A percentile compares a stretch with the other conserved stretches of the same genome.
Conservation (phyloP, 2,888 invertebrate species). For the Latheticus oryzae region DNA sequence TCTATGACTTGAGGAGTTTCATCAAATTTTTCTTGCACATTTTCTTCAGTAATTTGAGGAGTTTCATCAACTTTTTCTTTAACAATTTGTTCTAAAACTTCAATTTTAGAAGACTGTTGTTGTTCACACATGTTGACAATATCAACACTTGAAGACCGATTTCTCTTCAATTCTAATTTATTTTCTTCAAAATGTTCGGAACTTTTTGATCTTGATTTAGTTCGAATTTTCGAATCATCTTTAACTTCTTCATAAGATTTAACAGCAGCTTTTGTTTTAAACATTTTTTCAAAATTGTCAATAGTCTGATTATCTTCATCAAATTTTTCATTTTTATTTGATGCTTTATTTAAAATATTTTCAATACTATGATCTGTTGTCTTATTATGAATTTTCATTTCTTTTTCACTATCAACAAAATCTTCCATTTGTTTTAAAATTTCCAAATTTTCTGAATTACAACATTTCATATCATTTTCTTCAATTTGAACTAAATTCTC, state of each 20-base stretch:
- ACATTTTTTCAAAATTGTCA: constrained; percentile 17
- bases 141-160: constrained; percentile 14
- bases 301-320: background rate
- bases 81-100: too few species aligned
- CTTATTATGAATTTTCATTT: constrained; percentile 4
- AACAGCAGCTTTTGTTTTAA: constrained; percentile 32
- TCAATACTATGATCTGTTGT: constrained; percentile 38
- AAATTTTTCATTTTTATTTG: constrained; percentile 13
- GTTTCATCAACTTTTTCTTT: too few species aligned
- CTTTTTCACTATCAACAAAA: constrained; percentile 25
- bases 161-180: constrained; percentile 1
- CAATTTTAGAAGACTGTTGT: too few species aligned
- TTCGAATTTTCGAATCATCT: constrained; percentile 1
- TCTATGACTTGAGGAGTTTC: too few species aligned
- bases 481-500: constrained; percentile 40
- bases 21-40: too few species aligned
- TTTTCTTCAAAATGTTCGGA: constrained; percentile 8
- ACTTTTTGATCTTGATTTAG: constrained; percentile 32
- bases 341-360: constrained; percentile 26
- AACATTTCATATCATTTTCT: too few species aligned
- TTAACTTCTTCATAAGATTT: constrained; percentile 33
- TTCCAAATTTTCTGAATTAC: constrained; percentile 28
- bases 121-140: background rate
- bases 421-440: constrained; percentile 43
- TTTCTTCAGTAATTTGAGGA: too few species aligned